phyloP scores from a whole-genome alignment of 35 echinoderm and acorn worm genomes.

The Eucidaris tribuloides region DNA sequence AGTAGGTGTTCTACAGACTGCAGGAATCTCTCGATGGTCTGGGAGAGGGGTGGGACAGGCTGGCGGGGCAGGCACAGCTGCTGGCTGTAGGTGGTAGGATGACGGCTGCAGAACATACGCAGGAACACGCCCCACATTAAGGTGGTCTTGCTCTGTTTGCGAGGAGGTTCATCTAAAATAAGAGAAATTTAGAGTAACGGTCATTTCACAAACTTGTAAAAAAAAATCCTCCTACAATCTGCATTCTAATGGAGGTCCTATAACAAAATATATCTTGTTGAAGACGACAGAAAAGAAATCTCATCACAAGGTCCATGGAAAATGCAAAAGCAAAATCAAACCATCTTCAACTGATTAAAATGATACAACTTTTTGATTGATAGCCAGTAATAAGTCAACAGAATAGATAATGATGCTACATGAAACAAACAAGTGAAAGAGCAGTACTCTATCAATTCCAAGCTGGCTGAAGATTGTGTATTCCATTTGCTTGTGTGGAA shows the following conservation, averaged over 20 bases:
- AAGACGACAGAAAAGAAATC: not conserved
- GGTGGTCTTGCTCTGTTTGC: slow-evolving; percentile 50
- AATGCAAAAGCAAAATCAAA: too few species aligned
- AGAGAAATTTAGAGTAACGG: not conserved
- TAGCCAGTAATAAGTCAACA: not conserved
- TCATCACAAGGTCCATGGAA: not conserved
- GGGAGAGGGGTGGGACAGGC: slow-evolving; percentile 52
- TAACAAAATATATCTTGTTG: too few species aligned
- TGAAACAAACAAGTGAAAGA: too few species aligned
- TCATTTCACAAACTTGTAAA: not conserved
- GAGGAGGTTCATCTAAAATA: slow-evolving; percentile 63
- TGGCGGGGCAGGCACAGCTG: slow-evolving; percentile 66
- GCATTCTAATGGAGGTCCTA: not conserved
- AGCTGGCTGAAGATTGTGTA: too few species aligned
- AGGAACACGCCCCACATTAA: slow-evolving; percentile 44
- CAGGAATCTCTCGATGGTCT: slow-evolving; percentile 52
- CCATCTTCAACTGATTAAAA: too few species aligned
- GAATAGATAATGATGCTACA: too few species aligned
- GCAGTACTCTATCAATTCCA: too few species aligned
- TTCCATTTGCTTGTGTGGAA: too few species aligned
- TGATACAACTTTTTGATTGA: not conserved
- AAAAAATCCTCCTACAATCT: not conserved
- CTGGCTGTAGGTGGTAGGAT: slow-evolving; percentile 60
- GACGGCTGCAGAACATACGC: slow-evolving; percentile 47
- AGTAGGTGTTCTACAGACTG: slow-evolving; percentile 59